Evolutionary conservation across 2,113 vertebrate genomes (phyloP).

Genomic region (Gracilinanus agilis): DNA sequence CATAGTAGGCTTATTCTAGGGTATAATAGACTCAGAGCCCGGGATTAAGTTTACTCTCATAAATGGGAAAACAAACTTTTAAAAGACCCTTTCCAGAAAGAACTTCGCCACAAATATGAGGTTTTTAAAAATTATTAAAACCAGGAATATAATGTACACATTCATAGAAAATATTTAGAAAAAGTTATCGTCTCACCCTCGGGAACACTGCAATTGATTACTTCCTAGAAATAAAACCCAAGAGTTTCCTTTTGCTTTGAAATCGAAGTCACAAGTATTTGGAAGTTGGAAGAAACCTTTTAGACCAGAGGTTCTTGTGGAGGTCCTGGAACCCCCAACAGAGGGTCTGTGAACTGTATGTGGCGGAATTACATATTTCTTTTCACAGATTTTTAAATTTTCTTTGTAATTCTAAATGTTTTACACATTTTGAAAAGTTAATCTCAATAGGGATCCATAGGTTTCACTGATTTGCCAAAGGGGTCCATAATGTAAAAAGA

Average conservation of each 20-base stretch:
- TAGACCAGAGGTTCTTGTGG: background rate
- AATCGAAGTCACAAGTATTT: too few relatives aligned
- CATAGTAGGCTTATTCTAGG: background rate
- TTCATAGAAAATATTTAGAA: background rate
- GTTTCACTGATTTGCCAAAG: background rate
- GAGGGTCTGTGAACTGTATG: background rate
- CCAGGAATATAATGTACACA: background rate
- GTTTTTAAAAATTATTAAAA: background rate
- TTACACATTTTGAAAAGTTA: background rate
- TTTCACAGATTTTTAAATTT: background rate
- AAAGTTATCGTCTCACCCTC: background rate
- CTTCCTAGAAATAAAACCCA: background rate
- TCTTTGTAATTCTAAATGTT: background rate
- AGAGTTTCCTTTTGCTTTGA: background rate
- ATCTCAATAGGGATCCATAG: background rate
- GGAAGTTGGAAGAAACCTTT: background rate
- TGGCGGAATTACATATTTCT: background rate
- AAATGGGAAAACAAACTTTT: background rate
- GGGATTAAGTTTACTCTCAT: rapidly evolving
- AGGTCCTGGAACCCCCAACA: background rate
- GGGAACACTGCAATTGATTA: background rate
- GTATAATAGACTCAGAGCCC: rapidly evolving
- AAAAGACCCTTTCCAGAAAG: background rate
- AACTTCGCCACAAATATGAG: background rate
- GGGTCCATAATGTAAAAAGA: background rate